A percentile compares a stretch with the other conserved stretches of the same genome.
These are phyloP conservation scores for Cynocephalus volans DNA, from an alignment of 2,113 vertebrate genomes.

Conservation along the genomic window DNA sequence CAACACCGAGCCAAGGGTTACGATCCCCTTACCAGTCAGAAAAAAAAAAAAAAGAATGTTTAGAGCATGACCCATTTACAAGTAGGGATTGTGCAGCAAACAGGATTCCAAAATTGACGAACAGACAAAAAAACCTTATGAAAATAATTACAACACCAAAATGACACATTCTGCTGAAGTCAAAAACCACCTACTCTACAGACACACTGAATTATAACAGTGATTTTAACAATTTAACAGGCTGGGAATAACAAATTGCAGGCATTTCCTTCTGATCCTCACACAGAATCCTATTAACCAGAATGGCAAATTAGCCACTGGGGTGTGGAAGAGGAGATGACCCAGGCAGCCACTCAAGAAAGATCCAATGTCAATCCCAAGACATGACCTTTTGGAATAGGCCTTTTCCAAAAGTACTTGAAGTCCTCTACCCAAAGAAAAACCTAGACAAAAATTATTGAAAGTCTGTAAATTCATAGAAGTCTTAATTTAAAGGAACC, in stretches of 20 bases:
- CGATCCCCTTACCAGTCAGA: no score
- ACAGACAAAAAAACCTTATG: not conserved
- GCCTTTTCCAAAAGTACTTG: slow-evolving; percentile 2
- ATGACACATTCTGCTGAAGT: not conserved
- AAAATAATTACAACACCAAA: slow-evolving; percentile 2
- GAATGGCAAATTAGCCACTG: not conserved
- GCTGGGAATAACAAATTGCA: not conserved
- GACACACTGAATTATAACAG: not conserved
- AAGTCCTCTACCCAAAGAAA: slow-evolving; percentile 27
- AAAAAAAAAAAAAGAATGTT: not conserved
- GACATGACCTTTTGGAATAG: not conserved
- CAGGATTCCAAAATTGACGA: not conserved
- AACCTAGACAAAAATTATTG: not conserved
- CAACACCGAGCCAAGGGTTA: no score
- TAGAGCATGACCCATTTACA: not conserved
- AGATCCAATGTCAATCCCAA: not conserved
- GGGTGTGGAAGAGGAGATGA: not conserved
- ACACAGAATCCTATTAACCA: not conserved
- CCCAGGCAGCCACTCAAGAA: not conserved
- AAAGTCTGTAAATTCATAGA: not conserved
- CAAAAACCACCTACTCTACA: not conserved
- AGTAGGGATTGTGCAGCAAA: not conserved
- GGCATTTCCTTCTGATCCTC: slow-evolving; percentile 4
- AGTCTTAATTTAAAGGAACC: slow-evolving; percentile 3
- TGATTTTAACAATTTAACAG: not conserved